Evolutionary conservation across 2,888 invertebrate genomes (phyloP), one percentile per base, ranked within the genome.

Genomic region (Drosophila vallismaia): DNA sequence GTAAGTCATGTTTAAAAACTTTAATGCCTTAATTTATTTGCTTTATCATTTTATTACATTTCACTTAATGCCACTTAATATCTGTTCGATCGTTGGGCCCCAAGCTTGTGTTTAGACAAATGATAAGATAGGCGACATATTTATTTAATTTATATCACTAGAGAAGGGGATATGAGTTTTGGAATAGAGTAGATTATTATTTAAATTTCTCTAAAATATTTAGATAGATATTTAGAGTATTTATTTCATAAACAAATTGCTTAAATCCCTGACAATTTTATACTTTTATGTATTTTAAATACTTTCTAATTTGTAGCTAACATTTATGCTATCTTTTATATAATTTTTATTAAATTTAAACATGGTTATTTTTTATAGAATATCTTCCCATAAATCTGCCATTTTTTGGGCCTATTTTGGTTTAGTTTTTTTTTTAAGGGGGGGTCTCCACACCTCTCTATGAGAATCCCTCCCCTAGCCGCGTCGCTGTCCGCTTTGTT

Each of bases 31-130:
- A 60, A 60, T 60, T 60, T 60, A 48, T 60, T 60, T 60, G 38
- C 40, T 31, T 59, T 58, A 60, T 58, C 59, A 58, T 59, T 60
- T 60, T 60, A 58, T 60, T 46, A 46, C 38, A 58, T 60, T 60
- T 58, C 12, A 31, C 19, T 26, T 60, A 58, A 58, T 60, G 31
- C 46, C 60, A 46, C 31, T 38, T 58, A 60, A 60, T 58, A 48
- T n/a, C 38, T 36, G 58, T 4, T 45, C 14, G 59, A 59, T 59
- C 57, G 44, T 26, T 10, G n/a, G 9, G 42, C 52, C 12, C 28
- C 42, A 29, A 38, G 58, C 38, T 44, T 44, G 55, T 59, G 55
- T 59, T 60, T 46, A n/a, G 45, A 24, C 46, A 26, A 14, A 14
- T 31, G 60, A 60, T 60, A 48, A 60, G 60, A 60, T 60, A 60